Evolutionary conservation across 1,140 invertebrate species (phyloP), one percentile per base, ranked within the genome.

Genomic region (Pseudomyrmex pallidus): DNA sequence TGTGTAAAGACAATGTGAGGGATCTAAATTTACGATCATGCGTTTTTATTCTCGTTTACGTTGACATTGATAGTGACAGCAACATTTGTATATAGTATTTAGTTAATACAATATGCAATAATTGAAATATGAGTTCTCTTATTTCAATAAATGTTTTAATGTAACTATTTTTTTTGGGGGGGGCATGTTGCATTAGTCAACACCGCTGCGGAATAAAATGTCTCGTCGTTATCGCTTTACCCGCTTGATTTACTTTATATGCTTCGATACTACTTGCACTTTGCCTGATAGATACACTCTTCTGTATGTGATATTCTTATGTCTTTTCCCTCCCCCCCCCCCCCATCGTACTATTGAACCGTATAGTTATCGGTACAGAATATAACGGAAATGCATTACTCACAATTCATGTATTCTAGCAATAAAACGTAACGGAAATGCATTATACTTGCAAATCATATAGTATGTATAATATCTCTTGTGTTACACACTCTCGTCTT

Each of bases 231-330:
- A 92, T 92, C 91, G 76, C 82, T 76, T 80, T 86, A 83, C 84
- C 90, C 91, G 78, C 86, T 88, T 91, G 90, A 91, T 92, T 92
- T 91, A 91, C 88, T 91, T 91, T 87, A 90, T 87, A 90, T 72
- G 82, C 74, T 44, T 66, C 72, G 20, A 62, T 59, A 20, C 57
- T 59, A 20, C 35, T 35, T 35, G 35, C 35, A 7, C 35, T 35
- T 35, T 35, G 35, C 35, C 35, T 35, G 35, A 46, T 77, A 50
- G 17, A 56, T 68, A 78, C 35, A 54, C 52, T 12, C 59, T 25
- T 20, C 17, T 7, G 80, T 70, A 57, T 52, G n/a, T 25, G 67
- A 12, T n/a, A 61, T 17, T 48, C 3, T 64, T 10, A 12, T 12
- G 50, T 56, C 25, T 70, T 63, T 7, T 59, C n/a, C n/a, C n/a